These are phyloP conservation scores for Tyrannus savana DNA, from an alignment of 2,113 vertebrate genomes.

Conservation along the genomic window DNA sequence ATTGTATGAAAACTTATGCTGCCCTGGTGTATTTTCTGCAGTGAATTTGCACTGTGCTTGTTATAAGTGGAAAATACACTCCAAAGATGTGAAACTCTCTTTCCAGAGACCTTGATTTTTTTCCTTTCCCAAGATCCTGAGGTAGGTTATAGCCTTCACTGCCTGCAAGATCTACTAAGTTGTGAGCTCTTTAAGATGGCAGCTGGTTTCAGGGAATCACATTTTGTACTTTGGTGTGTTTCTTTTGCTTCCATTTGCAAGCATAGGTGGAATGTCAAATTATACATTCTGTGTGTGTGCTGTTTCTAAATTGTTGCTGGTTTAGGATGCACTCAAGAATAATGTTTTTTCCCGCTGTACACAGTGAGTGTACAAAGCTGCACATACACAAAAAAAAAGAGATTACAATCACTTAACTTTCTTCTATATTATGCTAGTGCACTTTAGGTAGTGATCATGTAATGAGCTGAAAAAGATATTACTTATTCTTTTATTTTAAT, in stretches of 20 bases:
- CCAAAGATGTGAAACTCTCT: neutral
- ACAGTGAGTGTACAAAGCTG: neutral
- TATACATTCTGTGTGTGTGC: neutral
- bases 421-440: neutral
- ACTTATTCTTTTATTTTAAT: neutral
- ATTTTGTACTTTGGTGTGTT: neutral
- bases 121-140: neutral
- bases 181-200: neutral
- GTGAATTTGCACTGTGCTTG: neutral
- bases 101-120: neutral
- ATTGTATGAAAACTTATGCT: neutral
- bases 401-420: neutral
- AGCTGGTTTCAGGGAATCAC: neutral
- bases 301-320: neutral
- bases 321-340: neutral
- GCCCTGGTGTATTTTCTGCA: neutral
- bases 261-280: neutral
- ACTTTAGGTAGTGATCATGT: neutral
- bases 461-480: neutral
- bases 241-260: neutral
- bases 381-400: neutral
- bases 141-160: neutral
- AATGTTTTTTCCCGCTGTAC: neutral
- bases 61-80: slow-evolving; percentile 9
- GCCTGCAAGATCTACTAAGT: neutral